Percentiles rank a stretch among this genome's conserved stretches.
phyloP scores from a whole-genome alignment of 2,113 vertebrate genomes.

The Heloderma charlesbogerti region DNA sequence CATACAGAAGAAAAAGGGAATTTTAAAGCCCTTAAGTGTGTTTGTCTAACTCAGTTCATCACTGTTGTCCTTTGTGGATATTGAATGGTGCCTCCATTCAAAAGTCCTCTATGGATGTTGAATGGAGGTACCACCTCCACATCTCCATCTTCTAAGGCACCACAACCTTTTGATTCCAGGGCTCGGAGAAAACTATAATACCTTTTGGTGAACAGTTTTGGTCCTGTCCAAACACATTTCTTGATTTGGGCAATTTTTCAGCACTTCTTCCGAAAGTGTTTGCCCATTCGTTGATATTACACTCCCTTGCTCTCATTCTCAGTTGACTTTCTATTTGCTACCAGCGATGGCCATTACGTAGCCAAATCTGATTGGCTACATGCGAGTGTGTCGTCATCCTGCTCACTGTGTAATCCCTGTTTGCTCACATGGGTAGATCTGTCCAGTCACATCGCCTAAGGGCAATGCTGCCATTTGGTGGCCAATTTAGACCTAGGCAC shows the following conservation, averaged over 20 bases:
- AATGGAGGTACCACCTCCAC: too few species aligned
- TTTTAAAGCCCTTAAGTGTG: constrained; percentile 6
- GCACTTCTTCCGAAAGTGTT: not conserved
- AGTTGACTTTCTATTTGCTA: not conserved
- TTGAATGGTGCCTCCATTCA: too few species aligned
- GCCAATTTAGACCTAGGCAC: too few species aligned
- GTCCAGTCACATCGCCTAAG: too few species aligned
- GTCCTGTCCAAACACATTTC: not conserved
- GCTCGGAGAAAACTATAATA: not conserved
- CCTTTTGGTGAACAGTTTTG: not conserved
- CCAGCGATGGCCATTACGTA: not conserved
- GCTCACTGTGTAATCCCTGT: not conserved
- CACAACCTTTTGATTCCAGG: not conserved
- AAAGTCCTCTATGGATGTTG: not conserved
- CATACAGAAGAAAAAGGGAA: not conserved
- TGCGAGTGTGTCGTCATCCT: not conserved
- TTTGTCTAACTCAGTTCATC: not conserved
- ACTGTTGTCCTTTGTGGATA: not conserved
- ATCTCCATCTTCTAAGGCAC: not conserved
- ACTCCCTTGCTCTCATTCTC: not conserved
- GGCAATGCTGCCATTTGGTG: too few species aligned
- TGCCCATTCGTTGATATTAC: not conserved
- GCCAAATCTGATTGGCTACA: not conserved
- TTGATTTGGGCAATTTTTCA: not conserved
- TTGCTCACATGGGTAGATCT: too few species aligned